A percentile compares a stretch with the other conserved stretches of the same genome.
These are phyloP conservation scores for Protomyctophum bolini DNA, from an alignment of 2,113 vertebrate genomes.

Conservation along the genomic window DNA sequence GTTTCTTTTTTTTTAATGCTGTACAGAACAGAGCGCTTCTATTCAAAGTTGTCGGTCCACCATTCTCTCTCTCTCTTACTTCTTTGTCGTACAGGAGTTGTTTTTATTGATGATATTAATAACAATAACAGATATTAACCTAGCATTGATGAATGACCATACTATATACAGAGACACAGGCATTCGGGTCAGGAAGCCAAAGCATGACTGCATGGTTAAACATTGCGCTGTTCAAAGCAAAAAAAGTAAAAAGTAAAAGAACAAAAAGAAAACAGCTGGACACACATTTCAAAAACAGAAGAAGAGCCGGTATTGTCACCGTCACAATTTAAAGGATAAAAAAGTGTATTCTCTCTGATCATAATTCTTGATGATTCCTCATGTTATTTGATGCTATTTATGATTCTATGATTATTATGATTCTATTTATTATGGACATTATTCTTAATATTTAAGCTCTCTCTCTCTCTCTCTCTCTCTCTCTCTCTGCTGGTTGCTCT, in stretches of 20 bases:
- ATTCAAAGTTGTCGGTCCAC: constrained; percentile 65
- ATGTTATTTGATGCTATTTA: constrained; percentile 76
- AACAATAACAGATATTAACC: constrained; percentile 64
- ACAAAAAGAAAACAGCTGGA: constrained; percentile 56
- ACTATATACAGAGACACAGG: constrained; percentile 78
- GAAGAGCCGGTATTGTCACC: constrained; percentile 59
- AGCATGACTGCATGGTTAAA: constrained; percentile 85
- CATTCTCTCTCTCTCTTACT: constrained; percentile 56
- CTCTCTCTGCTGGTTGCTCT: constrained; percentile 74
- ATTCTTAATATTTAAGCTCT: constrained; percentile 75
- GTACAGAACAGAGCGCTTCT: constrained; percentile 75
- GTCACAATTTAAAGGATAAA: constrained; percentile 73
- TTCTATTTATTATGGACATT: constrained; percentile 78
- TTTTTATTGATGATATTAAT: constrained; percentile 70
- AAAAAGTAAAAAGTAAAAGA: too few relatives aligned
- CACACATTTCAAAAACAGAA: constrained; percentile 56
- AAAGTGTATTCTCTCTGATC: constrained; percentile 72
- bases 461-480: constrained; percentile 52
- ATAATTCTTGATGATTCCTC: constrained; percentile 74
- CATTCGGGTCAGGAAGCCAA: constrained; percentile 69
- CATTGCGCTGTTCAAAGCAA: constrained; percentile 70
- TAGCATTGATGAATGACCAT: constrained; percentile 74
- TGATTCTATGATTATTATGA: constrained; percentile 75
- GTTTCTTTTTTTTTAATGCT: constrained; percentile 56
- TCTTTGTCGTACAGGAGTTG: constrained; percentile 78